Evolutionary conservation across 2,797 vertebrate genomes (phyloP).

Genomic region (Momotus momota): DNA sequence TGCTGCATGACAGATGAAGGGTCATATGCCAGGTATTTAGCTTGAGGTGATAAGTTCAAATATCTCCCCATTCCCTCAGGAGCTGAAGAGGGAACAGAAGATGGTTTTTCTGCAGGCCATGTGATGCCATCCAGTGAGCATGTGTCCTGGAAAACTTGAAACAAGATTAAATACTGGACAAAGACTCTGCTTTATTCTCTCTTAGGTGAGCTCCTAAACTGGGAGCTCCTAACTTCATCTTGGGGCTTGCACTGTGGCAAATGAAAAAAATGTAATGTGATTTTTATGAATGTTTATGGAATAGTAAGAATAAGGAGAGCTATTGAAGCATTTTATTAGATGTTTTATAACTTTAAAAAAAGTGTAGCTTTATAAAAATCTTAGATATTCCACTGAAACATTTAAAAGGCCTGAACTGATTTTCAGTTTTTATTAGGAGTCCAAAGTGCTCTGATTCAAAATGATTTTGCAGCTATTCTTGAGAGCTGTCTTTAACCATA

Average conservation of each 20-base stretch:
- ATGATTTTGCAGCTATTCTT: background rate
- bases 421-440: background rate
- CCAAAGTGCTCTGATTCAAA: background rate
- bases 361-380: accelerated
- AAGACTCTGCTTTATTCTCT: background rate
- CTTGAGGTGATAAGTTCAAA: background rate
- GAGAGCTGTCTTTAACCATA: background rate
- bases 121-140: background rate
- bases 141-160: background rate
- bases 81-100: background rate
- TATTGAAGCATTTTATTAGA: background rate
- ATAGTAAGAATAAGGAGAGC: background rate
- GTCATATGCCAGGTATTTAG: background rate
- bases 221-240: background rate
- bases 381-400: background rate
- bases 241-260: background rate
- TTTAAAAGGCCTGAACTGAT: background rate
- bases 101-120: background rate
- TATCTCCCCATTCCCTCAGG: background rate
- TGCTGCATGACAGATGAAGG: background rate
- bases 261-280: background rate
- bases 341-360: background rate
- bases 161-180: background rate
- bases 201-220: background rate
- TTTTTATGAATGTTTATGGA: background rate